A percentile compares a stretch with the other conserved stretches of the same genome.
phyloP scores from a whole-genome alignment of 2,113 vertebrate genomes.

The Ramphastos sulfuratus region DNA sequence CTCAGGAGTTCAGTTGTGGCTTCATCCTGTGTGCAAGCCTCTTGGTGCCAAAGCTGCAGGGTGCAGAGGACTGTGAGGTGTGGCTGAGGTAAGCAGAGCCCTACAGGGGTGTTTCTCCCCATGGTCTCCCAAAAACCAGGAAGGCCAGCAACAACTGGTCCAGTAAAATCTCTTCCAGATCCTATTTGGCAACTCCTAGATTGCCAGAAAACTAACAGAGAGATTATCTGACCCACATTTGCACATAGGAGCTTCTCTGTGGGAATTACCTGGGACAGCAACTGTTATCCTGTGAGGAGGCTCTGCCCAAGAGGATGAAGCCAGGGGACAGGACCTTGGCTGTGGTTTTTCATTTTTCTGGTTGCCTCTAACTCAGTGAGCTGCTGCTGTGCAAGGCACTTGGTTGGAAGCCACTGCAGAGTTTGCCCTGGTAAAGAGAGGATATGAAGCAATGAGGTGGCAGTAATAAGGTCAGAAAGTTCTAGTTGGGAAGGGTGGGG shows the following conservation, averaged over 20 bases:
- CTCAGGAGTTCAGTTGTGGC: neutral
- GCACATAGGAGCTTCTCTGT: accelerated
- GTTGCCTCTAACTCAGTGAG: neutral
- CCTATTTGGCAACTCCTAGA: neutral
- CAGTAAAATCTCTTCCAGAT: neutral
- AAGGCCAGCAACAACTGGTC: neutral
- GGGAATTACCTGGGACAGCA: neutral
- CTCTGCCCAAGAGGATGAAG: neutral
- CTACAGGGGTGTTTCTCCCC: neutral
- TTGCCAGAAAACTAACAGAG: neutral
- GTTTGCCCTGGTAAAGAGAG: neutral
- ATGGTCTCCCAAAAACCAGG: neutral
- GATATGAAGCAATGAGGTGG: neutral
- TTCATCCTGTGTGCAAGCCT: neutral
- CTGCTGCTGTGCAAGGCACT: accelerated
- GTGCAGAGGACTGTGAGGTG: neutral
- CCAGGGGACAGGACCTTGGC: neutral
- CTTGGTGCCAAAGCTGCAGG: neutral
- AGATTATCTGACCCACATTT: neutral
- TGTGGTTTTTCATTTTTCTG: neutral
- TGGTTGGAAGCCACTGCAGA: neutral
- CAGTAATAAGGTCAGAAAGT: neutral
- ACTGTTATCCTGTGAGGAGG: neutral
- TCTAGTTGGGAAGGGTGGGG: neutral
- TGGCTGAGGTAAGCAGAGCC: neutral